Conservation (phyloP, 2,113 vertebrate species). For the Dermatemys mawii region DNA sequence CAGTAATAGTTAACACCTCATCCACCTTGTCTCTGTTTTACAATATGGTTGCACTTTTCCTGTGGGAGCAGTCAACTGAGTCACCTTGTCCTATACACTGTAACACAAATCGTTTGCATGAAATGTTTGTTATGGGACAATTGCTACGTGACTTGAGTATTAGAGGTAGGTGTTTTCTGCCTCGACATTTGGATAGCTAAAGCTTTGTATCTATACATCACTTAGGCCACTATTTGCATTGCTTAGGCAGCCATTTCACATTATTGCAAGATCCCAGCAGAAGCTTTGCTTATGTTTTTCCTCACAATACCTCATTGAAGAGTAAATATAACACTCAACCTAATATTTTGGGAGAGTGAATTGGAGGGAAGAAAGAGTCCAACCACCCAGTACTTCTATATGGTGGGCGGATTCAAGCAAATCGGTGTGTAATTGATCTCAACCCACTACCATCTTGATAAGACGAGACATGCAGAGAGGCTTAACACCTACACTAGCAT, state of each 20-base stretch:
- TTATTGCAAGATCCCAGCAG: neutral
- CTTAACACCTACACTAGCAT: neutral
- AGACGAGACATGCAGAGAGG: neutral
- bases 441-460: neutral
- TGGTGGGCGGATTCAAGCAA: neutral
- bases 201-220: neutral
- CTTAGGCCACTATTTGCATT: neutral
- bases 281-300: neutral
- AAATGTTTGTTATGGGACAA: fast-evolving
- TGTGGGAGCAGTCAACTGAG: neutral
- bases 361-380: no score
- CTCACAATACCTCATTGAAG: neutral
- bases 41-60: neutral
- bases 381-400: neutral
- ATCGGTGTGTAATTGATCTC: neutral
- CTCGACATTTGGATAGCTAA: neutral
- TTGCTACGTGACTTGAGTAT: neutral
- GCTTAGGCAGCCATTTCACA: neutral
- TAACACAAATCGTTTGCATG: neutral
- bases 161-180: neutral
- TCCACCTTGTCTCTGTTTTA: neutral
- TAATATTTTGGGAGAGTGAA: no score
- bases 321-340: no score
- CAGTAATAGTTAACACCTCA: neutral
- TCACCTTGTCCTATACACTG: neutral